Conservation (phyloP, 1,140 invertebrate genomes). For the Leptinotarsa texana region DNA sequence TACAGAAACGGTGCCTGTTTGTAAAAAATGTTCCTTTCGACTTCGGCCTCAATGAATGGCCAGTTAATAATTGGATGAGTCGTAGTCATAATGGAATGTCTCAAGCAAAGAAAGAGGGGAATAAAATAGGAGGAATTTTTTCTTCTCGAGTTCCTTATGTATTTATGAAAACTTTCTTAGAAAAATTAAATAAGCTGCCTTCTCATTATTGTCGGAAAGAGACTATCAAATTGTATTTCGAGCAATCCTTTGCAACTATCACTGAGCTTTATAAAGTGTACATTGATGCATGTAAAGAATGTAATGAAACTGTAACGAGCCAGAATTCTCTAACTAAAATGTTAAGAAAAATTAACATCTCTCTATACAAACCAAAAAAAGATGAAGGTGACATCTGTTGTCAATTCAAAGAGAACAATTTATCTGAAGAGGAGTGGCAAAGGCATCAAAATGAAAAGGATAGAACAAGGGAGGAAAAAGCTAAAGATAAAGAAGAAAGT, state of each 20-base stretch:
- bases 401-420: conserved; percentile 15
- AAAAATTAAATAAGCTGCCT: conserved; percentile 25
- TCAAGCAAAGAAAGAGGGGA: too few relatives aligned
- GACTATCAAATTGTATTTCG: conserved; percentile 31
- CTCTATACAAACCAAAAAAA: conserved; percentile 48
- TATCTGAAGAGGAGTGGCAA: conserved; percentile 34
- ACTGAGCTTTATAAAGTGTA: too few relatives aligned
- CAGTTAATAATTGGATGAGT: too few relatives aligned
- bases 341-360: too few relatives aligned
- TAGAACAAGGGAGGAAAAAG: conserved; percentile 38
- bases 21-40: too few relatives aligned
- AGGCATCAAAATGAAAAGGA: conserved; percentile 41
- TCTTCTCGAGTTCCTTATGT: neutral
- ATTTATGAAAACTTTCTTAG: conserved; percentile 26
- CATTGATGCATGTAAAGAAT: too few relatives aligned
- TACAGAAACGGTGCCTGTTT: too few relatives aligned
- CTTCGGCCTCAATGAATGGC: neutral
- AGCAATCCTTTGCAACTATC: neutral
- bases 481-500: conserved; percentile 34
- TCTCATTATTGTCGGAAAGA: conserved; percentile 32
- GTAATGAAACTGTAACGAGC: too few relatives aligned
- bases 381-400: conserved; percentile 52
- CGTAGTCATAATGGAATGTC: too few relatives aligned
- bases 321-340: too few relatives aligned
- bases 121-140: neutral